Conservation (phyloP, 23 tunicate genomes). For the Corella eumyota region DNA sequence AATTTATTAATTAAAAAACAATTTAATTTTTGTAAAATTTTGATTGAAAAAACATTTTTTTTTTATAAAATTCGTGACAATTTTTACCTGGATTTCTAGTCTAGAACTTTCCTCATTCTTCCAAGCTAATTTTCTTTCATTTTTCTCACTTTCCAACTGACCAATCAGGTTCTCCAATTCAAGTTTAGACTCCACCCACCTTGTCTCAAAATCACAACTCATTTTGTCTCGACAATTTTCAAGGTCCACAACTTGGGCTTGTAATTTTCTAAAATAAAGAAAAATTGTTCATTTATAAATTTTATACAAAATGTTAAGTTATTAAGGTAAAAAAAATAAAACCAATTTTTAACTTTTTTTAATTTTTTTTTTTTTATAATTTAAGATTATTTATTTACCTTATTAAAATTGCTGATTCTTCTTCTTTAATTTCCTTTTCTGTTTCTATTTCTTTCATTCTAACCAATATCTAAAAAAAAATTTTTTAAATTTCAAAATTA, state of each 20-base stretch:
- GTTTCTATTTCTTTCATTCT: conserved; percentile 11
- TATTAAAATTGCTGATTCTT: conserved; percentile 15
- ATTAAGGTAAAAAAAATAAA: conserved; percentile 3
- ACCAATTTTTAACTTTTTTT: neutral
- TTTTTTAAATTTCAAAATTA: neutral
- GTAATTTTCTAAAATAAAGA: conserved; percentile 21
- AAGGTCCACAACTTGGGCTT: conserved; percentile 8
- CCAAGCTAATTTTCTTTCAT: conserved; percentile 47
- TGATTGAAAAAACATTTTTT: neutral
- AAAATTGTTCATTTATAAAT: neutral
- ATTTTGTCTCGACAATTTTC: conserved; percentile 15
- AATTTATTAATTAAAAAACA: no score
- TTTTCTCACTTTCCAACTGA: conserved; percentile 51
- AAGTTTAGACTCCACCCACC: conserved; percentile 28
- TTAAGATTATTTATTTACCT: conserved; percentile 28
- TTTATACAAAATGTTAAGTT: neutral
- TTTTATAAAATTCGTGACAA: neutral
- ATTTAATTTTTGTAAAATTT: no score
- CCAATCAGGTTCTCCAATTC: conserved; percentile 37
- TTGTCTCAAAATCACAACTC: conserved; percentile 26
- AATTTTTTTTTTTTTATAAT: conserved; percentile 5
- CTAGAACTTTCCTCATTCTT: conserved; percentile 17
- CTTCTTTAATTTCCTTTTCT: conserved; percentile 5
- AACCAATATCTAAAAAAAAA: neutral
- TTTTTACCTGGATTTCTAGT: conserved; percentile 11